Conservation (phyloP, 2,797 vertebrate genomes). For the Acomys russatus region DNA sequence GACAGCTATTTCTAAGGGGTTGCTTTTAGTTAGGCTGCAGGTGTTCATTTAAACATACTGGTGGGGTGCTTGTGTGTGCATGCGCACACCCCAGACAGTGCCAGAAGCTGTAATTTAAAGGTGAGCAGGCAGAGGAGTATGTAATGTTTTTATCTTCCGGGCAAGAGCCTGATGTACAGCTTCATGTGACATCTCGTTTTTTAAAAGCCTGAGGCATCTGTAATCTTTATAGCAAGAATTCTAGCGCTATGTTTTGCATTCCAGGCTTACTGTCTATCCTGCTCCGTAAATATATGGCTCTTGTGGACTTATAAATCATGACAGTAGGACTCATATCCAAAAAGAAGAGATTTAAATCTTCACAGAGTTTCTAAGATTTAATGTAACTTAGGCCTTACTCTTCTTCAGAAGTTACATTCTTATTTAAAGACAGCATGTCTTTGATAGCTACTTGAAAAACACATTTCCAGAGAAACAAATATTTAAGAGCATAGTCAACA, state of each 20-base stretch:
- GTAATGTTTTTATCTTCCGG: constrained; percentile 62
- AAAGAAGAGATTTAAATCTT: constrained; percentile 79
- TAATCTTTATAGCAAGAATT: constrained; percentile 79
- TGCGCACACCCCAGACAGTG: neutral
- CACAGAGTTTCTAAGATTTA: constrained; percentile 76
- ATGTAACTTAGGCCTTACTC: constrained; percentile 47
- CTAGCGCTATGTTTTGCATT: constrained; percentile 80
- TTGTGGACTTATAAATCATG: constrained; percentile 87
- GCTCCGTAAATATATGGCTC: constrained; percentile 79
- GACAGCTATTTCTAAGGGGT: neutral
- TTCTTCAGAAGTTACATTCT: constrained; percentile 50
- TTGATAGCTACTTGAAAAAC: constrained; percentile 35
- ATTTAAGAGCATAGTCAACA: neutral
- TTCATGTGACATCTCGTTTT: constrained; percentile 85
- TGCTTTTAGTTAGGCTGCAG: constrained; percentile 51
- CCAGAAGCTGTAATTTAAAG: constrained; percentile 82
- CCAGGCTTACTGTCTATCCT: constrained; percentile 77
- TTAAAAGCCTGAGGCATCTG: constrained; percentile 79
- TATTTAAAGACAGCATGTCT: constrained; percentile 51
- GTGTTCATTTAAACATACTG: neutral
- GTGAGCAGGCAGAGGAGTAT: constrained; percentile 74
- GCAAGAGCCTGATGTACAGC: constrained; percentile 69
- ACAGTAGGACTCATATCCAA: constrained; percentile 77
- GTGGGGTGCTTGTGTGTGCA: neutral
- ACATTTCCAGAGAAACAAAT: neutral